Conservation (phyloP, 2,888 invertebrate species). For the Leptinotarsa haldemani region DNA sequence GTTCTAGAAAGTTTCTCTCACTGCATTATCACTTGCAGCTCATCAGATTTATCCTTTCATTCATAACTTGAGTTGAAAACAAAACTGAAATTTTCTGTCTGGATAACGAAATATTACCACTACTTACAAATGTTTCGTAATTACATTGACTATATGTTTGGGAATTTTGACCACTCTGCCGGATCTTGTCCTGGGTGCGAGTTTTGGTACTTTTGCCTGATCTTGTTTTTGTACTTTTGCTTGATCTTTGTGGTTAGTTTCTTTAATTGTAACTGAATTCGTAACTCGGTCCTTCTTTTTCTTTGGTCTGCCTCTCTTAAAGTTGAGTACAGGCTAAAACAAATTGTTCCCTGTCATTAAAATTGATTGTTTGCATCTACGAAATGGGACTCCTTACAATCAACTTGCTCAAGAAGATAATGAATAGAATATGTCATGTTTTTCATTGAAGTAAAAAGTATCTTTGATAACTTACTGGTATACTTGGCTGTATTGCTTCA, state of each 20-base stretch:
- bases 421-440: no score
- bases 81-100: background rate
- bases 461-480: no score
- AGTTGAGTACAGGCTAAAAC: slow-evolving; percentile 44
- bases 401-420: background rate
- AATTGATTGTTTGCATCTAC: no score
- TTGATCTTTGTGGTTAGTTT: slow-evolving; percentile 16
- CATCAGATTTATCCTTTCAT: no score
- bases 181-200: slow-evolving; percentile 57
- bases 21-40: no score
- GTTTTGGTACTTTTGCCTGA: slow-evolving; percentile 43
- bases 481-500: slow-evolving; percentile 44
- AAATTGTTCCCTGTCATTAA: no score
- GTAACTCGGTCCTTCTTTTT: slow-evolving; percentile 47
- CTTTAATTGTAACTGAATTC: slow-evolving; percentile 18
- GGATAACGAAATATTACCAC: slow-evolving; percentile 18
- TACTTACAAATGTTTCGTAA: slow-evolving; percentile 11
- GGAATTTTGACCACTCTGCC: slow-evolving; percentile 61
- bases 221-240: slow-evolving; percentile 33
- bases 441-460: no score
- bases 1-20: no score
- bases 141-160: slow-evolving; percentile 58
- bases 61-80: background rate
- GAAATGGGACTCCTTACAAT: background rate
- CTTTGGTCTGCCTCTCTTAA: slow-evolving; percentile 58